Evolutionary conservation across 1,140 invertebrate species (phyloP), one percentile per base, ranked within the genome.

Genomic region (Leptopilina boulardi): DNA sequence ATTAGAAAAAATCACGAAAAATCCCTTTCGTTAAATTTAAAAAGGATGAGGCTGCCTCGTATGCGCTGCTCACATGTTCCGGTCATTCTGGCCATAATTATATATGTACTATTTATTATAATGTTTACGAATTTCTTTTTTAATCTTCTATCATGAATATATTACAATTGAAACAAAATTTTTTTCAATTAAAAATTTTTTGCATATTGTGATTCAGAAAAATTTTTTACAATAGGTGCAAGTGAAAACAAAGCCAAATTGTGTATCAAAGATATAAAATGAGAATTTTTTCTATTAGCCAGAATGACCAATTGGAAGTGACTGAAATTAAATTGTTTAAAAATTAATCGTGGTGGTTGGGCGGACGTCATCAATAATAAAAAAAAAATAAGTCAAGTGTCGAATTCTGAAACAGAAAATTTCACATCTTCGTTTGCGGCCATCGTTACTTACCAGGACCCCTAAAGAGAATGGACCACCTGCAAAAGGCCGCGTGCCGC

Each of bases 401-500:
- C n/a, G n/a, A n/a, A 72, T 83, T 82, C 89, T 90, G 88, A 47
- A 90, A 91, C 88, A 90, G 83, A 90, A 85, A 88, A 88, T 75
- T 84, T 86, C 86, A 82, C 88, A 87, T 82, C 83, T 87, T 88
- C 83, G 87, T 87, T 85, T 84, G 88, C 89, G 89, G 89, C 89
- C 89, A 85, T 91, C 85, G 80, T 90, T 91, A 91, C 89, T 91
- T 91, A 89, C 87, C 87, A 81, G 82, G 84, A 84, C 87, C 85
- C 82, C 87, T 76, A 78, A 83, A 82, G 87, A 79, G 82, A 82
- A 44, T 83, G 83, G 83, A 89, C 83, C 89, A 91, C 89, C 90
- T 91, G 89, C 90, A 90, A 91, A 91, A 90, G 89, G 88, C 88
- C 88, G 89, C 89, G 85, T 89, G 87, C 86, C 87, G 87, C 86